A percentile compares a stretch with the other conserved stretches of the same genome.
phyloP scores from a whole-genome alignment of 2,888 invertebrate genomes.

The Himalopsyche kuldschensis region DNA sequence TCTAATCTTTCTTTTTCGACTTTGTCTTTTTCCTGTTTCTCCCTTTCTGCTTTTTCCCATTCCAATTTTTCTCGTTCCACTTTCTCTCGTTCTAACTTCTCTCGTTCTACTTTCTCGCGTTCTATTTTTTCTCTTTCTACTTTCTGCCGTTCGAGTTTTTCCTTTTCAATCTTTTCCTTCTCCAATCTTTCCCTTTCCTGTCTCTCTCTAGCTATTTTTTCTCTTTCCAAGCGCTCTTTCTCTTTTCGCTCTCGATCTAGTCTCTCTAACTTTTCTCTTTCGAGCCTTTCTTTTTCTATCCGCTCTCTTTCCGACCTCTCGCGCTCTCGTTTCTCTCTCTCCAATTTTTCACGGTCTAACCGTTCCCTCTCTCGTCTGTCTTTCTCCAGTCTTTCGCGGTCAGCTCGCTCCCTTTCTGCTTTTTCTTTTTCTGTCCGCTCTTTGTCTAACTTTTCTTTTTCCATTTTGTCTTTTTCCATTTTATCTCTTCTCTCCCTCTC shows the following conservation, averaged over 20 bases:
- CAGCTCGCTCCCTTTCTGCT: constrained; percentile 46
- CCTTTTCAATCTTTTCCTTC: constrained; percentile 49
- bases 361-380: constrained; percentile 49
- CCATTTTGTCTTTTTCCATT: constrained; percentile 42
- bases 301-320: constrained; percentile 48
- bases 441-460: constrained; percentile 42
- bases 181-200: constrained; percentile 45
- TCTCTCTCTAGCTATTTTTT: constrained; percentile 51
- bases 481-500: constrained; percentile 48
- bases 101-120: constrained; percentile 45
- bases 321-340: constrained; percentile 44
- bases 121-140: constrained; percentile 45
- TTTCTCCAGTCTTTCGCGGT: constrained; percentile 52
- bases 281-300: constrained; percentile 47
- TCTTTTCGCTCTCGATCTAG: constrained; percentile 50
- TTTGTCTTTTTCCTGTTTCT: constrained; percentile 50
- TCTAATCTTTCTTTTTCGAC: constrained; percentile 46
- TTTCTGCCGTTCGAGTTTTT: constrained; percentile 50
- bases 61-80: constrained; percentile 47
- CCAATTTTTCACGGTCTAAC: constrained; percentile 41
- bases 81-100: constrained; percentile 53
- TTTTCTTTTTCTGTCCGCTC: constrained; percentile 44
- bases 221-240: constrained; percentile 48
- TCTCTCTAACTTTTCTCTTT: constrained; percentile 50
- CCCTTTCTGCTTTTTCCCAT: constrained; percentile 47